Evolutionary conservation across 2,888 invertebrate genomes (phyloP), one percentile per base, ranked within the genome.

Genomic region (Tetrapedia diversipes): DNA sequence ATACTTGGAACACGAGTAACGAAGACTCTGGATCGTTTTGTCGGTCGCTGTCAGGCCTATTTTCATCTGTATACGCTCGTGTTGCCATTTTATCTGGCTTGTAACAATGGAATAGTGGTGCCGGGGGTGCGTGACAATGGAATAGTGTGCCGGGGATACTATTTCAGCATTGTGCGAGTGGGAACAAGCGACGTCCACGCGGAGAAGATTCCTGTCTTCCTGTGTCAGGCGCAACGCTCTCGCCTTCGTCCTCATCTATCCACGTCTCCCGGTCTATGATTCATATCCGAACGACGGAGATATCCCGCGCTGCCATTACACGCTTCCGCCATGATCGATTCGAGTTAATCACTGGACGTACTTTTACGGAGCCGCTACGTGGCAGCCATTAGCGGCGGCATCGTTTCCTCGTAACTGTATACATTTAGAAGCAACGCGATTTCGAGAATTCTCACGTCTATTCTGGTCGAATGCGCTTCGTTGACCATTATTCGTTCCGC

Each of bases 151-250:
- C 45, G 8, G 29, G 67, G 49, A 61, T 77, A 67, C 51, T 63
- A 53, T 73, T 73, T 67, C 73, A 59, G 37, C 60, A 57, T 70
- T 61, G 51, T 66, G 24, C 47, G 19, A 51, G 37, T 53, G 47
- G 24, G 59, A 54, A 43, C 51, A 61, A 66, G 41, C 66, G 70
- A 66, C 63, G 51, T 53, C 24, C 43, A 27, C 39, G n/a, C n/a
- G 34, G 37, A 60, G 63, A 63, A 57, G 63, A 59, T 53, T 61
- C 69, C 49, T 61, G 65, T 57, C 65, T 66, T 76, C 60, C 61
- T 61, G 57, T 61, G 60, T 54, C 60, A 43, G 49, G 29, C 37
- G 24, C 32, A 68, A n/a, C 56, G 11, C 29, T 51, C 72, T 51
- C 72, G 34, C 65, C 59, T 61, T 65, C 47, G 14, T 68, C 16